phyloP scores from a whole-genome alignment of 2,888 invertebrate genomes.

The Aporophyla nigra region DNA sequence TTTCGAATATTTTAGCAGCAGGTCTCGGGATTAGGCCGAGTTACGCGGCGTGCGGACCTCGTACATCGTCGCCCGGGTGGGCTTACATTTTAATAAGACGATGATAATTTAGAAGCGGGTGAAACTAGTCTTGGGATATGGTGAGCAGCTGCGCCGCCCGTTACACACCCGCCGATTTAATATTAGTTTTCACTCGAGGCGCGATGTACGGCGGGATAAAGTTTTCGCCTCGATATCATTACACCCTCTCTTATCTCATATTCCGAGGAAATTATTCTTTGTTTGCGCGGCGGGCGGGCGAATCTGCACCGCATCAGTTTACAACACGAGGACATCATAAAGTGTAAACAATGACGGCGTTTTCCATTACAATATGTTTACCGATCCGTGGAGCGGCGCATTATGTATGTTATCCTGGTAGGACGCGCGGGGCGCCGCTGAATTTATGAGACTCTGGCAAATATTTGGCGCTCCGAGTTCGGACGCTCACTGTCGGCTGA shows the following conservation, averaged over 20 bases:
- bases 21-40: constrained; percentile 79
- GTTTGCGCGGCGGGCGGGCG: constrained; percentile 73
- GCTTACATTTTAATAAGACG: constrained; percentile 80
- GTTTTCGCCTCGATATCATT: constrained; percentile 53
- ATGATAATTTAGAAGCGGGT: constrained; percentile 76
- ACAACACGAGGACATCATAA: constrained; percentile 89
- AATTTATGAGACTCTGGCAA: constrained; percentile 90
- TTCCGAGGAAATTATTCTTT: constrained; percentile 71
- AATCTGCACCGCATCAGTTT: constrained; percentile 84
- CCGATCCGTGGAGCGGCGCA: constrained; percentile 89
- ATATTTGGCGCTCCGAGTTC: constrained; percentile 89
- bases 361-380: constrained; percentile 91
- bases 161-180: constrained; percentile 64
- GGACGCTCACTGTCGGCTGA: constrained; percentile 86
- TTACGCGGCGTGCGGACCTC: constrained; percentile 75
- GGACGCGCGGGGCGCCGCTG: constrained; percentile 85
- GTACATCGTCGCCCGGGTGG: constrained; percentile 69
- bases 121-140: constrained; percentile 68
- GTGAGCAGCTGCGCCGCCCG: constrained; percentile 65
- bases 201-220: constrained; percentile 65
- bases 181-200: constrained; percentile 62
- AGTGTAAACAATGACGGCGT: constrained; percentile 90
- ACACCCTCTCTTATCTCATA: constrained; percentile 62
- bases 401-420: constrained; percentile 90
- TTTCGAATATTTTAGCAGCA: constrained; percentile 86